Conservation (phyloP, 2,113 vertebrate species). For the Pagrus major region DNA sequence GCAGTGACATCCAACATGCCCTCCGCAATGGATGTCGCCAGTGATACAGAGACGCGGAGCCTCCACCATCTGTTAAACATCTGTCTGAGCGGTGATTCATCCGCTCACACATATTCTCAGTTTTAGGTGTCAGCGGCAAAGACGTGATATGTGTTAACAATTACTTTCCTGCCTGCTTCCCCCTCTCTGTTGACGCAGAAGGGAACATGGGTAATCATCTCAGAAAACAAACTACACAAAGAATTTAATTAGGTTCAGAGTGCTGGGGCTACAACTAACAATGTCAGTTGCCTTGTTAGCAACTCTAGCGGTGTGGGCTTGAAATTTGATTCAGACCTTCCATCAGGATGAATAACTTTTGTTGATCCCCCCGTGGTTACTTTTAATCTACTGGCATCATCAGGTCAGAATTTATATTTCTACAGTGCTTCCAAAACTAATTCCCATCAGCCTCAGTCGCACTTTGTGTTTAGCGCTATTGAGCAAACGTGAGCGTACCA, state of each 20-base stretch:
- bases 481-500: not conserved
- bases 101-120: constrained; percentile 36
- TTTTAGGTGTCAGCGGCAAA: constrained; percentile 41
- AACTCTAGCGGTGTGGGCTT: not conserved
- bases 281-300: not conserved
- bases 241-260: not conserved
- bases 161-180: constrained; percentile 9
- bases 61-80: constrained; percentile 72
- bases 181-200: not conserved
- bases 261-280: not conserved
- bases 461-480: not conserved
- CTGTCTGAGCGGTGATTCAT: constrained; percentile 67
- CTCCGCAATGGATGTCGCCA: constrained; percentile 65
- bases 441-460: not conserved
- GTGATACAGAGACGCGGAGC: constrained; percentile 38
- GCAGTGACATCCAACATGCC: constrained; percentile 57
- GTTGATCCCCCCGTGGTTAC: not conserved
- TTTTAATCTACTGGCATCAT: not conserved
- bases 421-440: not conserved
- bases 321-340: not conserved
- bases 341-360: not conserved
- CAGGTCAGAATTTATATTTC: not conserved
- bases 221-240: constrained; percentile 16
- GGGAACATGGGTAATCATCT: constrained; percentile 1
- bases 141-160: constrained; percentile 46